These are phyloP conservation scores for Climacteris rufus DNA, from an alignment of 2,113 vertebrate species.

Conservation along the genomic window DNA sequence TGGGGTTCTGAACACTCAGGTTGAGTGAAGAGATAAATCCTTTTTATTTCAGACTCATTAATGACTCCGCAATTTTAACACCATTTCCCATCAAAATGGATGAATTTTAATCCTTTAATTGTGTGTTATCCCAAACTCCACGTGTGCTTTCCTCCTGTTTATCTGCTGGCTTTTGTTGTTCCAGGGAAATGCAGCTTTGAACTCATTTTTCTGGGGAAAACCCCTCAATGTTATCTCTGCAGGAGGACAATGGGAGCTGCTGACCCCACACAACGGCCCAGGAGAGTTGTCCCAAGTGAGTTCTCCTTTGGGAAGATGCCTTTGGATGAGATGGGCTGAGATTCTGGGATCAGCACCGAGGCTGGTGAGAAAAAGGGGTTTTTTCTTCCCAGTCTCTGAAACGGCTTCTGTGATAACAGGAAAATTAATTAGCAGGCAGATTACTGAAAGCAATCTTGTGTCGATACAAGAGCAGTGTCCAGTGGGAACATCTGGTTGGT, in stretches of 20 bases:
- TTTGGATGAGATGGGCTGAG: not conserved
- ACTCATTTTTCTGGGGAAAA: not conserved
- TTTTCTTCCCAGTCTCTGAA: not conserved
- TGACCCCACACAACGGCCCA: accelerated
- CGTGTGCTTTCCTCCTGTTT: not conserved
- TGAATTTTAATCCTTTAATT: slow-evolving; percentile 51
- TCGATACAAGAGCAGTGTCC: not conserved
- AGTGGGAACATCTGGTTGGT: not conserved
- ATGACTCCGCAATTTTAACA: not conserved
- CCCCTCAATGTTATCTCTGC: not conserved
- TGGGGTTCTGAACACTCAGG: not conserved
- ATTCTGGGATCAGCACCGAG: not conserved
- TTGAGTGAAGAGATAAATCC: slow-evolving; percentile 15
- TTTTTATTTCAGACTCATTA: not conserved
- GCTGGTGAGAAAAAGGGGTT: not conserved
- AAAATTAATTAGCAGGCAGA: slow-evolving; percentile 44
- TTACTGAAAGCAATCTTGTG: not conserved
- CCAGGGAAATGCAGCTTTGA: not conserved
- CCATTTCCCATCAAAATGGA: not conserved
- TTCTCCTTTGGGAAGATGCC: not conserved
- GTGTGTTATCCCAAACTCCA: slow-evolving; percentile 8
- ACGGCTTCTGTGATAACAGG: not conserved
- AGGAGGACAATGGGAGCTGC: not conserved
- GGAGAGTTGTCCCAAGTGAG: not conserved
- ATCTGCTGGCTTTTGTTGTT: not conserved